Base-by-base conservation (phyloP, 2,797 vertebrate genomes). In the Sarcoramphus papa region DNA sequence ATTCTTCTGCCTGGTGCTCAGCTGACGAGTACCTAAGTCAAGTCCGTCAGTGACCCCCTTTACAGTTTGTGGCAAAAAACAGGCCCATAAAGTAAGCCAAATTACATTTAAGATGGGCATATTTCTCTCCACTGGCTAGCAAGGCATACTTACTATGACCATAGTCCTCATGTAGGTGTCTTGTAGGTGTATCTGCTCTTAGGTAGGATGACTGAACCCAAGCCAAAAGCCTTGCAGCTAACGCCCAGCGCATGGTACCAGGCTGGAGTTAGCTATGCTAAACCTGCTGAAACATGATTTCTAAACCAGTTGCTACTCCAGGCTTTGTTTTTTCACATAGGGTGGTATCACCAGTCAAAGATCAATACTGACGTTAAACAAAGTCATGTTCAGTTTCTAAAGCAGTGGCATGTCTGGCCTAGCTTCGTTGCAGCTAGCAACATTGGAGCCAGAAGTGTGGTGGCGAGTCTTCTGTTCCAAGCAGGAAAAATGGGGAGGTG, bases 211-310 rank as follows among this genome's bases (percentile, higher is more conserved):
- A 53, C 40, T 21, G 45, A 87, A 79, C 4, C 43, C 51, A 63
- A 68, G n/a, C 37, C 47, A 73, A 64, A 67, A 81, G 27, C 67
- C 25, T 40, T 53, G 27, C 17, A 54, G 30, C 20, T 35, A 25
- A 22, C 1, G 6, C 56, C 16, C 62, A 41, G 51, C 2, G 0
- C 0, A 0, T 27, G 18, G 59, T 25, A 45, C 54, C 47, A 62
- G 74, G 27, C 19, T 24, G 0, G 1, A 79, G 57, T 28, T 83
- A 54, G 63, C 85, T 53, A 8, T 13, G 14, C 56, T 56, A 50
- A 33, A 64, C 50, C 68, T n/a, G 60, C 60, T 20, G 53, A 77
- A 83, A 87, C 47, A 10, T 59, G 54, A 65, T 70, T 88, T 86
- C 74, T 74, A 77, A 92, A 64, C 9, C 41, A 50, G 40, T 23